phyloP scores from a whole-genome alignment of 2,113 vertebrate species.

The Zosterops pallidus region DNA sequence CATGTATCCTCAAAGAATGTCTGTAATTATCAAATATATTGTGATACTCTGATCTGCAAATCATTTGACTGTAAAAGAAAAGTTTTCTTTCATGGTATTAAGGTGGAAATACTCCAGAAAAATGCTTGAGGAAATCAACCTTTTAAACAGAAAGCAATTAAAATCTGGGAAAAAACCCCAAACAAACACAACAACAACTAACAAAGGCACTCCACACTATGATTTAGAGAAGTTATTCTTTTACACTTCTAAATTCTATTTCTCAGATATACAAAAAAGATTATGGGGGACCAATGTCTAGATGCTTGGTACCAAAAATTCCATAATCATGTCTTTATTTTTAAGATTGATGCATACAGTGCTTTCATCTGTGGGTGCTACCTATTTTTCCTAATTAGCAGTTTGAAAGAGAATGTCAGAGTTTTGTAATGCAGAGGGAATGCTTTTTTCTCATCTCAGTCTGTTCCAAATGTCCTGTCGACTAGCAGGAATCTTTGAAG shows the following conservation, averaged over 20 bases:
- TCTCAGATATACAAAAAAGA: background rate
- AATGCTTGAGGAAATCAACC: background rate
- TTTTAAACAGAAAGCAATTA: background rate
- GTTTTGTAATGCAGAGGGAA: slow-evolving; percentile 45
- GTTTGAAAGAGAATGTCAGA: slow-evolving; percentile 52
- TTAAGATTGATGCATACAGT: background rate
- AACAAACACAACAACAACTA: background rate
- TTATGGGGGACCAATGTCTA: background rate
- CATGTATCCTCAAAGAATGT: background rate
- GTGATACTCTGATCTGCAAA: background rate
- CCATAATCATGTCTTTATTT: background rate
- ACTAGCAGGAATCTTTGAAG: slow-evolving; percentile 56
- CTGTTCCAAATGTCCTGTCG: slow-evolving; percentile 42
- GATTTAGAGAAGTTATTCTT: background rate
- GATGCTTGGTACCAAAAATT: background rate
- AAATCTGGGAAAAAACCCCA: background rate
- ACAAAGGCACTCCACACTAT: background rate
- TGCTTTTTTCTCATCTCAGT: slow-evolving; percentile 55
- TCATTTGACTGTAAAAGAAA: background rate
- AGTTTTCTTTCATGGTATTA: background rate
- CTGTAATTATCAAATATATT: background rate
- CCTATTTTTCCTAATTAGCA: slow-evolving; percentile 51
- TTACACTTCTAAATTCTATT: background rate
- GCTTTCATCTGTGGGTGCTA: slow-evolving; percentile 38
- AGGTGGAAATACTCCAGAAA: background rate